Base-by-base conservation (phyloP, 2,113 vertebrate genomes). In the Hystrix cristata region DNA sequence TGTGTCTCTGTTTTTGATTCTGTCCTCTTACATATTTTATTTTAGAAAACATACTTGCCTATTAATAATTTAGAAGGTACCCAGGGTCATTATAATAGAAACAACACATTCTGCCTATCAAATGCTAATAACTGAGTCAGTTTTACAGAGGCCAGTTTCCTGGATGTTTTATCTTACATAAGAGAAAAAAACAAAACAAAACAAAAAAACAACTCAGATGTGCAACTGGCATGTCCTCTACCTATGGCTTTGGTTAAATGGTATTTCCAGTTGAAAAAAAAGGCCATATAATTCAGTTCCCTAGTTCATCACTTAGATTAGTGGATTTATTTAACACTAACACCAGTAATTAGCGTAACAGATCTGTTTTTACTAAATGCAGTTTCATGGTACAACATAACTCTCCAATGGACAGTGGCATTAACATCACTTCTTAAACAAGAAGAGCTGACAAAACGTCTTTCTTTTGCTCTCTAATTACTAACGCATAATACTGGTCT, bases 11-110 rank as follows among this genome's bases (percentile, higher is more conserved):
- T 16, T 95, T 95, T 60, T 59, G 55, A 93, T 64, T 27, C 31
- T 65, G 21, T 3, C 27, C 51, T 18, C 43, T 86, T 82, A 65
- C 15, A 14, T 19, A 89, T 85, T 95, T 72, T 87, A 38, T 67
- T 81, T 91, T 83, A 92, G 43, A 81, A 15, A 83, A 79, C 15
- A 92, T 0, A 51, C 12, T 79, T 94, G 55, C 34, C 74, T 94
- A 79, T 83, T 21, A 92, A 43, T 84, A 67, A 95, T 55, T 55
- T 94, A 76, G 83, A 91, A 91, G 38, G 27, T n/a, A 60, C 5
- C 38, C 0, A 0, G 48, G n/a, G 27, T 88, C 59, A 83, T 51
- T 69, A 74, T 9, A 51, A 57, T 3, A 79, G 31, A 82, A 97
- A 76, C 67, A 27, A 89, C 31, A 10, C 43, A 62, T 21, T 71